Evolutionary conservation across 2,797 vertebrate genomes (phyloP).

Genomic region (Poecilia gillii): DNA sequence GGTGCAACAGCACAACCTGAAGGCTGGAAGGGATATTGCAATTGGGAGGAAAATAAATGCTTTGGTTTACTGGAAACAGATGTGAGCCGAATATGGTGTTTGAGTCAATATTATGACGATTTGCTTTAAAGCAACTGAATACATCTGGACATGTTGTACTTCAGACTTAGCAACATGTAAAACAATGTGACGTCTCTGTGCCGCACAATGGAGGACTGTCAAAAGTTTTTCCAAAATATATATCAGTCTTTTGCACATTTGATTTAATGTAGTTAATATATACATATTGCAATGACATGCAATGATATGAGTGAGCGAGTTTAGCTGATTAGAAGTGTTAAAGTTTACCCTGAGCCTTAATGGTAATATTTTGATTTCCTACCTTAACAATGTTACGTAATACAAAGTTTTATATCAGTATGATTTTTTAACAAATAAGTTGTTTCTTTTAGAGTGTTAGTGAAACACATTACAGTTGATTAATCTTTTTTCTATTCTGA

Average conservation of each 20-base stretch:
- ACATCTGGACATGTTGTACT: not conserved
- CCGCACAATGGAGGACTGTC: not conserved
- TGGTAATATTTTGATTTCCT: not conserved
- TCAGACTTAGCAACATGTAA: not conserved
- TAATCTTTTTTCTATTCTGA: not conserved
- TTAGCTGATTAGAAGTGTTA: not conserved
- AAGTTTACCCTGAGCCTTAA: not conserved
- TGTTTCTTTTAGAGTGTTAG: not conserved
- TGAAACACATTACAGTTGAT: not conserved
- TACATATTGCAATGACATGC: not conserved
- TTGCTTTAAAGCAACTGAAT: not conserved
- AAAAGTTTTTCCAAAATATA: not conserved
- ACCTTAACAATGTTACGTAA: not conserved
- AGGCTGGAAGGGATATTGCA: slow-evolving; percentile 24
- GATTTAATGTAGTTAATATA: not conserved
- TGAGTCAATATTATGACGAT: not conserved
- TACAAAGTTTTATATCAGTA: not conserved
- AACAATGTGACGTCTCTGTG: not conserved
- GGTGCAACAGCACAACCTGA: slow-evolving; percentile 45
- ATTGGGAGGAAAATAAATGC: not conserved
- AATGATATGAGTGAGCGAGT: not conserved
- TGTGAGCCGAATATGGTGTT: not conserved
- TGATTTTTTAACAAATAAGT: not conserved
- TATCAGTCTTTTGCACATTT: too few relatives aligned
- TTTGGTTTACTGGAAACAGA: slow-evolving; percentile 4